Base-by-base conservation (phyloP, 1,140 invertebrate genomes). In the Cherax quadricarinatus region DNA sequence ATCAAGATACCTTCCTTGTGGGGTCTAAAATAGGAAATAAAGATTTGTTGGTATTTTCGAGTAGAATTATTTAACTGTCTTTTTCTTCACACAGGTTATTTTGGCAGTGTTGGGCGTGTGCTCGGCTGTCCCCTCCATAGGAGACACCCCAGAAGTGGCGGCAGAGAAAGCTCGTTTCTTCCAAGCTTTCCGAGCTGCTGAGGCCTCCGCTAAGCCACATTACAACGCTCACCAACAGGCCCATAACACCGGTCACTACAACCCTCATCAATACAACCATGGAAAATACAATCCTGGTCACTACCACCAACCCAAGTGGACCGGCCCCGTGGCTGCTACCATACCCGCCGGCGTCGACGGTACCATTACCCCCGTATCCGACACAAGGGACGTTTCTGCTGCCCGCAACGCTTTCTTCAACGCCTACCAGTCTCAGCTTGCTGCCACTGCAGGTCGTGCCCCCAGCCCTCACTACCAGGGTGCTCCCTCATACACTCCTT, bases 261-360 rank as follows among this genome's bases (percentile, higher is more conserved):
- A 18, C 73, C 57, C 21, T 49, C 21, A 24, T 7, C 57, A 41
- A 12, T 62, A 78, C n/a, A 21, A 16, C 70, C 10, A 21, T 6
- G 14, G 53, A 0, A 14, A 48, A 57, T 86, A 66, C 84, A 18
- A 70, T 9, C 24, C 18, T 14, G 86, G 60, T 53, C 51, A 62
- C 24, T 78, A 41, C n/a, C 83, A 60, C 85, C 48, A 73, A n/a
- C 88, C 85, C 51, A 93, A 93, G 86, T 93, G 93, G 93, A 90
- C 49, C 16, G 93, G 93, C 10, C 93, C 93, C 73, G 48, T 93
- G 6, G 93, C 93, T 57, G 87, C 93, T 51, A 93, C 86, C 51
- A 84, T 93, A 51, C 93, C 93, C 14, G 93, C 93, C n/a, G 91
- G 93, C n/a, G 88, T 93, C 75, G 78, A 60, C 41, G 93, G 93